Base-by-base conservation (phyloP, 1,140 invertebrate species). In the Aphaenogaster floridana region DNA sequence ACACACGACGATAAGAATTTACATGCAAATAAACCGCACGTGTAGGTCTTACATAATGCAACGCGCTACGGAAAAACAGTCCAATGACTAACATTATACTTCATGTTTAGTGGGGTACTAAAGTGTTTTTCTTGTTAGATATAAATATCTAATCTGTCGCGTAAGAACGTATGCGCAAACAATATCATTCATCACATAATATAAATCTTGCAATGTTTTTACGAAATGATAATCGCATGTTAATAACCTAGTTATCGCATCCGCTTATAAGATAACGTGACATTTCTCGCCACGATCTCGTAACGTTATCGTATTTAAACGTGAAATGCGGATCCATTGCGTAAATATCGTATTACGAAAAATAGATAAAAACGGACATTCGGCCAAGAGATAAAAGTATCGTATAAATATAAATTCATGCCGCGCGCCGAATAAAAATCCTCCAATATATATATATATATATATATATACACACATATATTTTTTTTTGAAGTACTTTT, bases 21-120 rank as follows among this genome's bases (percentile, higher is more conserved):
- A 74, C 54, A 84, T 76, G 54, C 69, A 61, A 74, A 84, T 84
- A 84, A 84, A 76, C 7, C 28, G 69, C 80, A 74, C 54, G 80
- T 76, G 54, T 39, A 76, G 57, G 28, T 76, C 54, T 61, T 64
- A 76, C 54, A 71, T 84, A 74, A 84, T 84, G 80, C 80, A 83
- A 74, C 28, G 28, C 54, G 68, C 80, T 48, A 54, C 57, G 57
- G 28, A 8, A 61, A 76, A 84, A 76, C 57, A 84, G 5, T 63
- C 36, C 52, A 84, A 36, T 42, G 39, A 84, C 69, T 76, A 63
- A 84, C 45, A 50, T 83, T 83, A 59, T 61, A n/a, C 45, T 84
- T 61, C n/a, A 61, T 34, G 50, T 61, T 61, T 64, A 28, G 9
- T n/a, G 28, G 66, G 15, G n/a, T 17, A 50, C 13, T 13, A n/a